phyloP scores from a whole-genome alignment of 2,797 vertebrate species.

The Acanthornis magna region DNA sequence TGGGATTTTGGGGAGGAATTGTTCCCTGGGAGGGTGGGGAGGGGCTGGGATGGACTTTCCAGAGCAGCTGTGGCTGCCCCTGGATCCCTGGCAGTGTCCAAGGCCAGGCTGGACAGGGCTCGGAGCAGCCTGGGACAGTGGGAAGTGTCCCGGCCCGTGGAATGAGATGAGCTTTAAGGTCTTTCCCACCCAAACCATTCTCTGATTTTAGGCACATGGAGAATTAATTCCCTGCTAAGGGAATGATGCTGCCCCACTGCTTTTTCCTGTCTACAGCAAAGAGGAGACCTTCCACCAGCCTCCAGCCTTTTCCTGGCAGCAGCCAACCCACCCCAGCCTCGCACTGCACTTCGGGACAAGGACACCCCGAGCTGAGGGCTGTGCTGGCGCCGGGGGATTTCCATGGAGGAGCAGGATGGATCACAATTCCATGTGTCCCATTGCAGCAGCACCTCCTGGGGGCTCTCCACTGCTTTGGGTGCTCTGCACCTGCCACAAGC shows the following conservation, averaged over 20 bases:
- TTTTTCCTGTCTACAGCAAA: background rate
- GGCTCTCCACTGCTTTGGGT: accelerated
- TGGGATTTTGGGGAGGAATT: background rate
- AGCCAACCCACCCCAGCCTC: background rate
- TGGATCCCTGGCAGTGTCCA: background rate
- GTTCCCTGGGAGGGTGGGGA: accelerated
- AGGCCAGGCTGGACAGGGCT: background rate
- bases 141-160: background rate
- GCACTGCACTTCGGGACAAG: background rate
- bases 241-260: background rate
- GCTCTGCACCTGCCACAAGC: background rate
- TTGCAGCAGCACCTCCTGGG: background rate
- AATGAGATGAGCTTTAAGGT: background rate
- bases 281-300: accelerated
- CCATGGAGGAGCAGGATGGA: background rate
- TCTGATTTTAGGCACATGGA: accelerated
- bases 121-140: background rate
- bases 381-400: background rate
- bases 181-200: background rate
- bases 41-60: background rate
- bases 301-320: background rate
- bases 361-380: background rate
- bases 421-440: accelerated
- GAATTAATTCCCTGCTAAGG: background rate
- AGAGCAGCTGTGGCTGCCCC: background rate